Evolutionary conservation across 1,140 invertebrate genomes (phyloP), one percentile per base, ranked within the genome.

Genomic region (Zaprionus camerounensis): DNA sequence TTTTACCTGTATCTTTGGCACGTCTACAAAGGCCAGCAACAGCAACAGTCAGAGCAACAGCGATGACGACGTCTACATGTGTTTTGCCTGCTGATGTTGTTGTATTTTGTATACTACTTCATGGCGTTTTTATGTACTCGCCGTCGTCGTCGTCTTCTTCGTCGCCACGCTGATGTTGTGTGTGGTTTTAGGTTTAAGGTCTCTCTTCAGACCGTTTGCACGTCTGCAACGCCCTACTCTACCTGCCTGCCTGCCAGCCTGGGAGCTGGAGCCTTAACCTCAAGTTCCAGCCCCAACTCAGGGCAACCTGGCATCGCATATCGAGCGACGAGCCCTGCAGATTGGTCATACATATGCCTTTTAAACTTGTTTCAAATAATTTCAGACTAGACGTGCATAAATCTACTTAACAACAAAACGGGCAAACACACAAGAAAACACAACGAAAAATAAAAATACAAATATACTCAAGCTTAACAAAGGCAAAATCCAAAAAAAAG

Each of bases 291-390:
- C 38, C 15, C 15, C 13, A 58, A 26, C 31, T 34, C 9, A 34
- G 31, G 31, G 31, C 31, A 34, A 34, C 31, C 31, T 34, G 31
- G 31, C 31, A 34, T 11, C 31, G 31, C 31, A 34, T 34, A 34
- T 34, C 31, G 31, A 34, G 31, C 31, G 31, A 34, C 41, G 22
- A 65, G 63, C 65, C 66, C 71, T 72, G 31, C 51, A 76, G 81
- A 81, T 84, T 84, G 84, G 44, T 74, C 80, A 67, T 51, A 51
- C 44, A 51, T 87, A 75, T 88, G 78, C 84, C 84, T 76, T 82
- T 87, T 84, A 90, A 88, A 88, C 84, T 88, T 90, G 84, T 88
- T 88, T 88, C 85, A 88, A 88, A 88, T 88, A 73, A 90, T 88
- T 88, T 90, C 81, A 77, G 85, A 80, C 85, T 90, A 88, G 85